A percentile compares a stretch with the other conserved stretches of the same genome.
Conservation (phyloP, 2,113 vertebrate species). For the Tupaia tana region DNA sequence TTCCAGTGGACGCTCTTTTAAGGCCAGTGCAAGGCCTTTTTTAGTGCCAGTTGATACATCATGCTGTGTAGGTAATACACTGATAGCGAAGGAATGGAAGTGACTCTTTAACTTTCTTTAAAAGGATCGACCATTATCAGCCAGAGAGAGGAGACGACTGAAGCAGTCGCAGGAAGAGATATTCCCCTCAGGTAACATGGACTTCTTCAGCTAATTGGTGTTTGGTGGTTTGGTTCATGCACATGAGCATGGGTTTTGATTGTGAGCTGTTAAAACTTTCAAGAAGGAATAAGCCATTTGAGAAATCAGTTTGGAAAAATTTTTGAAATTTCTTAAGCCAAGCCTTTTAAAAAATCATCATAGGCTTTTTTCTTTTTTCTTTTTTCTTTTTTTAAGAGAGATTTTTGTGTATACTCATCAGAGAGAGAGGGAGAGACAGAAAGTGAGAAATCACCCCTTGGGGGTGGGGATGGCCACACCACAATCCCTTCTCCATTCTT, state of each 20-base stretch:
- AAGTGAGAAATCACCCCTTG: too few relatives aligned
- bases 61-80: not conserved
- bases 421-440: too few relatives aligned
- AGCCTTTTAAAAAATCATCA: slow-evolving; percentile 14
- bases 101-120: slow-evolving; percentile 72
- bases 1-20: not conserved
- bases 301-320: slow-evolving; percentile 6
- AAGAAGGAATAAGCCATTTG: slow-evolving; percentile 15
- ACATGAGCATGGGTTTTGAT: not conserved
- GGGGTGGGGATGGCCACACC: too few relatives aligned
- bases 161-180: slow-evolving; percentile 92
- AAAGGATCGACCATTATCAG: slow-evolving; percentile 93
- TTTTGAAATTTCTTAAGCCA: slow-evolving; percentile 32
- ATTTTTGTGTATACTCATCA: too few relatives aligned
- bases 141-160: slow-evolving; percentile 95
- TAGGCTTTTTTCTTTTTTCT: not conserved
- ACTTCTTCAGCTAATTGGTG: not conserved
- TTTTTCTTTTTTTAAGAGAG: too few relatives aligned
- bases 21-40: not conserved
- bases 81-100: slow-evolving; percentile 17
- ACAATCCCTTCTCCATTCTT: too few relatives aligned
- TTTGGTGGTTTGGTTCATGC: not conserved
- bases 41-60: not conserved
- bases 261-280: not conserved
- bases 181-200: slow-evolving; percentile 87